phyloP scores from a whole-genome alignment of 1,140 invertebrate genomes.

The Papilio machaon region DNA sequence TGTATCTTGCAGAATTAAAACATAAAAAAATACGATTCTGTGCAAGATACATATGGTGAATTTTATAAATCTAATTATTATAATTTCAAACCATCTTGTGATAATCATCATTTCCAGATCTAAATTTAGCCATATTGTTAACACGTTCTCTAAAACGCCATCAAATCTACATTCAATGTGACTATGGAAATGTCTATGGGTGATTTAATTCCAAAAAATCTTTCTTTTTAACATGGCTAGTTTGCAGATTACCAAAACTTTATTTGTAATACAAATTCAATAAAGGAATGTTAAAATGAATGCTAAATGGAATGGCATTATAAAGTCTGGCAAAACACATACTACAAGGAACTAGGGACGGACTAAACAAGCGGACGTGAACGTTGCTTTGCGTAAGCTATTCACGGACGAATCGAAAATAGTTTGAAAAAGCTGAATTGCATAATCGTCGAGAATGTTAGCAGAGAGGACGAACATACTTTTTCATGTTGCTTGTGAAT shows the following conservation, averaged over 20 bases:
- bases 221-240: too few relatives aligned
- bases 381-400: slow-evolving; percentile 21
- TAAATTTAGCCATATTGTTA: too few relatives aligned
- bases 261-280: slow-evolving; percentile 1
- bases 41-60: not conserved
- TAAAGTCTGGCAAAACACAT: slow-evolving; percentile 2
- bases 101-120: too few relatives aligned
- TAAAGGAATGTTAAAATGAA: not conserved
- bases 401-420: slow-evolving; percentile 15
- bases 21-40: not conserved
- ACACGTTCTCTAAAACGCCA: too few relatives aligned
- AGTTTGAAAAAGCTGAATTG: slow-evolving; percentile 24
- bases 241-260: not conserved
- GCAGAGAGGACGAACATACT: not conserved
- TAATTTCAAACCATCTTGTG: not conserved
- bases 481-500: not conserved
- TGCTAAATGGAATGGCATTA: slow-evolving; percentile 7
- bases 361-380: slow-evolving; percentile 22
- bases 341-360: not conserved
- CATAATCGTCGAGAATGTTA: slow-evolving; percentile 2
- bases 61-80: not conserved
- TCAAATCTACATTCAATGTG: too few relatives aligned
- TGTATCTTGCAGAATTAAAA: not conserved
- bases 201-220: too few relatives aligned
- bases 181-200: too few relatives aligned